These are phyloP conservation scores for Martes martes DNA, from an alignment of 2,113 vertebrate species.

Conservation along the genomic window DNA sequence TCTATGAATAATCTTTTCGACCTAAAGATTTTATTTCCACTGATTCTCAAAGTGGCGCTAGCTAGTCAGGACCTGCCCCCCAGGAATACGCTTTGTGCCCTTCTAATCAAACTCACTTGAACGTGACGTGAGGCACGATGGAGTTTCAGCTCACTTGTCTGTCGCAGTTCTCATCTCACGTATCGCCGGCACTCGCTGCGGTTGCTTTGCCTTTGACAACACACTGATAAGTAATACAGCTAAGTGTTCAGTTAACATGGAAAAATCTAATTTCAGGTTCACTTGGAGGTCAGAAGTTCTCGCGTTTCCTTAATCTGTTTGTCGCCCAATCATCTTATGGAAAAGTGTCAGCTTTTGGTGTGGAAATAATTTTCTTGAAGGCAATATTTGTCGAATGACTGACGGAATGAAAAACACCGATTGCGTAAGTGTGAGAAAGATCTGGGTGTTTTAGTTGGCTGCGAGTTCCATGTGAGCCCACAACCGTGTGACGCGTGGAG, in stretches of 20 bases:
- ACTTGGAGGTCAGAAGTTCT: background rate
- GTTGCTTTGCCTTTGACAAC: background rate
- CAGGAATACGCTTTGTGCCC: background rate
- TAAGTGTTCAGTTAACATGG: background rate
- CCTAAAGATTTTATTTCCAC: background rate
- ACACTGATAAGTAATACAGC: background rate
- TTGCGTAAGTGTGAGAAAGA: constrained; percentile 63
- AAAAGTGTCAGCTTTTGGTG: constrained; percentile 26
- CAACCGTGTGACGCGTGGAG: background rate
- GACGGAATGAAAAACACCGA: background rate
- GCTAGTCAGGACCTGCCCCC: no score
- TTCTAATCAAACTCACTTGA: no score
- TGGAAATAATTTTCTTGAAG: constrained; percentile 66
- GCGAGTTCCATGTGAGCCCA: background rate
- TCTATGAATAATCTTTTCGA: background rate
- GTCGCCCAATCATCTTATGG: background rate
- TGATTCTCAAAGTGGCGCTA: background rate
- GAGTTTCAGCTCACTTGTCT: background rate
- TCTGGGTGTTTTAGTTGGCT: constrained; percentile 54
- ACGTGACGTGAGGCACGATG: rapidly evolving
- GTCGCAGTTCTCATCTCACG: rapidly evolving
- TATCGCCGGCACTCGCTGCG: background rate
- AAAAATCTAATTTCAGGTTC: constrained; percentile 15
- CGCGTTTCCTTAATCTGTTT: background rate
- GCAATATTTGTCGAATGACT: constrained; percentile 58